phyloP scores from a whole-genome alignment of 2,113 vertebrate genomes.

The Channa argus region DNA sequence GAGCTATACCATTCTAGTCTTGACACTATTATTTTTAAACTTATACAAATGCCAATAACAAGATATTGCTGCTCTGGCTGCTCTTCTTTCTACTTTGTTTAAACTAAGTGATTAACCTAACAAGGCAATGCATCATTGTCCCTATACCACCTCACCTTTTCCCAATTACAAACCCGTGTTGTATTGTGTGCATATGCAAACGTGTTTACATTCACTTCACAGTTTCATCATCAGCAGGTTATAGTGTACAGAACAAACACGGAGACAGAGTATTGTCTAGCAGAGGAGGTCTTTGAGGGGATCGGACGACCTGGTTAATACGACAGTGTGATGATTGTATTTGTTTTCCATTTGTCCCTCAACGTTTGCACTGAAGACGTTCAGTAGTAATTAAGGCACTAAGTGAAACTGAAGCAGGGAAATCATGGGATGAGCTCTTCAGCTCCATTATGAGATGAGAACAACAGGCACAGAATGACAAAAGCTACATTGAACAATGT shows the following conservation, averaged over 20 bases:
- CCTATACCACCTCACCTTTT: constrained; percentile 40
- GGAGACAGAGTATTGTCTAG: constrained; percentile 41
- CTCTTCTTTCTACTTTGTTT: constrained; percentile 49
- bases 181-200: constrained; percentile 75
- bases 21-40: no score
- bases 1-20: no score
- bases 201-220: constrained; percentile 61
- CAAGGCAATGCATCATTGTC: constrained; percentile 25
- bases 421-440: constrained; percentile 68
- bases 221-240: constrained; percentile 54
- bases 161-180: constrained; percentile 54
- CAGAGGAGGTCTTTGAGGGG: constrained; percentile 40
- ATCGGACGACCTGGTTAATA: constrained; percentile 79
- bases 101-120: constrained; percentile 42
- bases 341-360: constrained; percentile 81
- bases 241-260: constrained; percentile 60
- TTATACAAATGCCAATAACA: no score
- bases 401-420: constrained; percentile 78
- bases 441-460: constrained; percentile 68
- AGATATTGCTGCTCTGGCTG: not conserved
- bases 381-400: constrained; percentile 79
- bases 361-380: constrained; percentile 72
- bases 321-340: constrained; percentile 80
- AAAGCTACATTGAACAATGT: constrained; percentile 72
- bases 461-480: constrained; percentile 68